Base-by-base conservation (phyloP, 1,140 invertebrate species). In the Dendrolimus punctatus region DNA sequence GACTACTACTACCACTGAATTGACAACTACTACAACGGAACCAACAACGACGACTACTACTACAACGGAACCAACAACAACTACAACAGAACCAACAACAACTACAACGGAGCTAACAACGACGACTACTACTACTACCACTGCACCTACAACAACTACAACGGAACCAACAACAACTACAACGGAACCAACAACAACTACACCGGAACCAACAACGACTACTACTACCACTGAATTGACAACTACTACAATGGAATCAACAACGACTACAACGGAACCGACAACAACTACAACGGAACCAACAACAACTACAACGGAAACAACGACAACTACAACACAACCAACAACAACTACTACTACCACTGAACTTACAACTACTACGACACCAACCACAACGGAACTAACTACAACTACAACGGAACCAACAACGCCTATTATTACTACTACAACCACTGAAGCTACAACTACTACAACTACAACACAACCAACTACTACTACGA, bases 101-200 rank as follows among this genome's bases (percentile, higher is more conserved):
- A 23, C 23, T 23, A 23, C 23, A 23, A 23, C 23, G 23, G 23
- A 23, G 3, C 23, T 3, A 23, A 23, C 23, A 23, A 23, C 23
- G 3, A 23, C 23, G 3, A 23, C 23, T 10, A 47, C 49, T 5
- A 40, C 58, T 9, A 58, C 54, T 23, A 53, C 50, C 39, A 38
- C 53, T 4, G 46, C 49, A n/a, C 54, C 23, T 1, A 23, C 23
- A 5, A 41, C 42, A 40, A 53, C 54, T 36, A 54, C 42, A 4
- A 53, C 61, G 7, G 55, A 58, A 40, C 40, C 54, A 39, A 55
- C 49, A 9, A 46, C 55, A 2, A 38, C 46, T 8, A 46, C 54
- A 42, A 37, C 40, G 0, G 45, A 53, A 8, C 47, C 40, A 7
- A n/a, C 45, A 40, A 46, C 59, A 3, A 40, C 23, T 8, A 8